Evolutionary conservation across 2,888 invertebrate species (phyloP), one percentile per base, ranked within the genome.

Genomic region (Eupithecia insigniata): DNA sequence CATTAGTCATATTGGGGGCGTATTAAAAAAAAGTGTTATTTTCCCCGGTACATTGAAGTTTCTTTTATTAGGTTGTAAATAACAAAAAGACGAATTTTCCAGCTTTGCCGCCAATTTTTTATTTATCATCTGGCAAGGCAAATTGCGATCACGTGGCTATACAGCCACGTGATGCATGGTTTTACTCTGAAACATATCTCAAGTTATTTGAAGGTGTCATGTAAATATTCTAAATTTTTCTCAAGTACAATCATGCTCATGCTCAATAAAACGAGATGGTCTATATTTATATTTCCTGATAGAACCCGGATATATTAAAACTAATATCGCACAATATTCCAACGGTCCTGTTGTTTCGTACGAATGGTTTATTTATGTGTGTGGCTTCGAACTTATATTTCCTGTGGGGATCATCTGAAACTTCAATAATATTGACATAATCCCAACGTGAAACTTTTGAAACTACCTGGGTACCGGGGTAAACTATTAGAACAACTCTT

Each of bases 311-410:
- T 26, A 66, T 55, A 67, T n/a, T 73, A 58, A 73, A 69, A 70
- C 43, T 71, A 76, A 51, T 22, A 51, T 67, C 67, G 61, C 69
- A 66, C 65, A 71, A 60, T 60, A 60, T 18, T 60, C 18, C 30
- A 60, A 51, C 22, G 51, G 12, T 22, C 18, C n/a, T 22, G 22
- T 7, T 58, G 28, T 58, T 58, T 7, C 30, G 30, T 60, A 30
- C 28, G 60, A 12, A 58, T 60, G 60, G 7, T 60, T 30, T 30
- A 22, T 6, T 8, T 60, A 16, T 30, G 16, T 60, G 51, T 51
- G 22, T 51, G 2, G 22, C 12, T 51, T 5, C 2, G 16, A 60
- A 60, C 30, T 60, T 60, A 18, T 51, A 51, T 51, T 51, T 51
- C 51, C 51, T 22, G 12, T 26, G 51, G 51, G 51, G 4, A 51